Evolutionary conservation across 2,113 vertebrate species (phyloP), one percentile per base, ranked within the genome.

Genomic region (Chrysemys picta): DNA sequence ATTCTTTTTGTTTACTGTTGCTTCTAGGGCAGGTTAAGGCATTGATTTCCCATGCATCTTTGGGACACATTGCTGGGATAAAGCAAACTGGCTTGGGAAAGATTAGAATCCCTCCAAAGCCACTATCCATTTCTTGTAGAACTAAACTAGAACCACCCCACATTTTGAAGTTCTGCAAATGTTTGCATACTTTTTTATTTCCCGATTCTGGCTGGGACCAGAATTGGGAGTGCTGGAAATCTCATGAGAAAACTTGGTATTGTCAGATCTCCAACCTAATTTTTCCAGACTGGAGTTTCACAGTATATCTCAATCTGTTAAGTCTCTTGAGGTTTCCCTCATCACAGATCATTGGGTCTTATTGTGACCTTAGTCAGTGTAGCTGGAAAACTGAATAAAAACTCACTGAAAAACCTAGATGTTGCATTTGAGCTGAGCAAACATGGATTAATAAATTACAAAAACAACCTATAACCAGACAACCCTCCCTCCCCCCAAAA

Each of bases 131-230:
- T 1, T 53, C 6, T 53, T 45, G 50, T 85, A 93, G 87, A 79
- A 65, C 53, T 80, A 95, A 95, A 79, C 83, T 85, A 89, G 90
- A 86, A 75, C 65, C 62, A 57, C 65, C 8, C 65, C 35, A 69
- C 35, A 69, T 69, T 35, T 88, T 80, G 95, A 90, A 94, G 86
- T 1, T 2, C 62, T 86, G 87, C 42, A 42, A 31, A 94, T 88
- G 85, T 89, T 95, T 95, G 87, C 90, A 82, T n/a, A 87, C 65
- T 82, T 95, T 96, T 97, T 96, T 93, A 97, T 96, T 96, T 97
- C 96, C 96, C 94, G 95, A 80, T 93, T 88, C 80, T 84, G 72
- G 80, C 80, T 95, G 90, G 90, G 91, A 96, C 25, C 83, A 92
- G 83, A 89, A 90, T 50, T 65, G 85, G 53, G 89, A 96, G 92